Evolutionary conservation across 2,888 invertebrate species (phyloP).

Genomic region (Dinocampus coccinellae): DNA sequence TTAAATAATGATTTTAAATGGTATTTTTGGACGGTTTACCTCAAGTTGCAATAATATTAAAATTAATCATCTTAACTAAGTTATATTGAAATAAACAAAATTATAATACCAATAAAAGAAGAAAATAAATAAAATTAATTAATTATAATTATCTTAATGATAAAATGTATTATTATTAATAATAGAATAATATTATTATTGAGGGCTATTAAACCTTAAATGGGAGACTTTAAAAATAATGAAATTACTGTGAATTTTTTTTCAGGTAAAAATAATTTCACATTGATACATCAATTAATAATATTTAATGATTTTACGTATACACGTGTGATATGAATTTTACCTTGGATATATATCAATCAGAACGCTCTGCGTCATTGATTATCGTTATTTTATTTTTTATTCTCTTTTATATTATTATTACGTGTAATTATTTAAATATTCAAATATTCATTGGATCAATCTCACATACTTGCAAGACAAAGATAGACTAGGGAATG

Average conservation of each 20-base stretch:
- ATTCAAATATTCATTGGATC: background rate
- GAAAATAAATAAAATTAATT: background rate
- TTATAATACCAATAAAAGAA: too few relatives aligned
- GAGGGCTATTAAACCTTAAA: background rate
- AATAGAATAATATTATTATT: background rate
- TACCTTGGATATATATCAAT: background rate
- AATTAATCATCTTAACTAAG: background rate
- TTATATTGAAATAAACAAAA: background rate
- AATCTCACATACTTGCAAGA: background rate
- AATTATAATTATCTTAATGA: background rate
- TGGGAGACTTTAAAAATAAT: background rate
- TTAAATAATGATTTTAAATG: background rate
- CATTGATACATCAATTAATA: background rate
- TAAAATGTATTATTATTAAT: background rate
- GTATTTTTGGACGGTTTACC: conserved; percentile 2
- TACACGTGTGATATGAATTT: background rate
- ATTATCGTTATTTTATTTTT: background rate
- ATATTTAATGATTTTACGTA: background rate
- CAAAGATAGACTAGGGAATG: background rate
- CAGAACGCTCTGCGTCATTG: background rate
- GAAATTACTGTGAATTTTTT: background rate
- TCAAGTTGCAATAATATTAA: background rate
- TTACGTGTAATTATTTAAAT: background rate
- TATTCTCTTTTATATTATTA: background rate
- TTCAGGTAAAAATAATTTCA: background rate